These are phyloP conservation scores for Eulithis prunata DNA, from an alignment of 2,888 invertebrate genomes.

Conservation along the genomic window DNA sequence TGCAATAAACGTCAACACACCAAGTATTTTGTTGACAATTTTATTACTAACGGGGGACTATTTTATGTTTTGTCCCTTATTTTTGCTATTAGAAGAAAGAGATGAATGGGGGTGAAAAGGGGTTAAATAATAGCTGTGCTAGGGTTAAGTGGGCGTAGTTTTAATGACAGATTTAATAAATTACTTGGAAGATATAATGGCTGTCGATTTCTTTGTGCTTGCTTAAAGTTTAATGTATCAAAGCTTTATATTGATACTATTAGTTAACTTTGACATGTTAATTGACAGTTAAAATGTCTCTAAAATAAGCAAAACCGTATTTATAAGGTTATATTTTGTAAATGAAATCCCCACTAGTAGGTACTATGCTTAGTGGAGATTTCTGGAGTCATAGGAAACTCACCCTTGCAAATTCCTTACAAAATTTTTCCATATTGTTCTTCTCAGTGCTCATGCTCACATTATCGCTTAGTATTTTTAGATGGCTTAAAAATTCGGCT, in stretches of 20 bases:
- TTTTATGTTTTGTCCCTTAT: constrained; percentile 43
- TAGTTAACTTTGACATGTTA: constrained; percentile 39
- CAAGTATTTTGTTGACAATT: constrained; percentile 55
- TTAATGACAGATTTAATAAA: constrained; percentile 75
- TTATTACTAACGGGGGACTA: constrained; percentile 52
- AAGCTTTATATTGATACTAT: constrained; percentile 22
- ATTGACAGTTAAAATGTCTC: constrained; percentile 24
- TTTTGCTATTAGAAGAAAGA: constrained; percentile 39
- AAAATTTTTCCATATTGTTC: no score
- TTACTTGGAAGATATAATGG: constrained; percentile 69
- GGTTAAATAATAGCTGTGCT: constrained; percentile 57
- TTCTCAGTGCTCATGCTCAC: no score
- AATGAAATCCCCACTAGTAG: background rate
- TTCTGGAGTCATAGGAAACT: no score
- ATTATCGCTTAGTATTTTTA: no score
- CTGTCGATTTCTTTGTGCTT: constrained; percentile 41
- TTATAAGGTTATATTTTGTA: background rate
- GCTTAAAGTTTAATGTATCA: constrained; percentile 38
- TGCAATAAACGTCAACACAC: constrained; percentile 64
- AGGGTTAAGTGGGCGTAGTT: constrained; percentile 76
- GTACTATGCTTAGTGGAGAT: no score
- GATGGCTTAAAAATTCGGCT: no score
- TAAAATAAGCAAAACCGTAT: background rate
- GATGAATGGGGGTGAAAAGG: constrained; percentile 40
- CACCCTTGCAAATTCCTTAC: no score